Conservation (phyloP, 2,797 vertebrate genomes). For the Brotogeris chrysoptera region DNA sequence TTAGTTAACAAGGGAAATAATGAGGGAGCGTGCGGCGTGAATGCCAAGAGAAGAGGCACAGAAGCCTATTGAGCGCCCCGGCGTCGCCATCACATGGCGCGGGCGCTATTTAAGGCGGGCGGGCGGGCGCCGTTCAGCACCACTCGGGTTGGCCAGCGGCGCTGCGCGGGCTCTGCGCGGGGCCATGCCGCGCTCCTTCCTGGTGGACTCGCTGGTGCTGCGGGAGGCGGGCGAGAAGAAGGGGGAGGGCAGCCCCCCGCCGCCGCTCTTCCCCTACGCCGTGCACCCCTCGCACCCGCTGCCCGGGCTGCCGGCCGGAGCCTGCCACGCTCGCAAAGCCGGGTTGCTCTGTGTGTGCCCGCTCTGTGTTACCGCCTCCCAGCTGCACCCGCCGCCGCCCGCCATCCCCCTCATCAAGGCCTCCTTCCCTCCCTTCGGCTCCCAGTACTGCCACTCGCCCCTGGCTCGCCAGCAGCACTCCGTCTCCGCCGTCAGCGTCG, state of each 20-base stretch:
- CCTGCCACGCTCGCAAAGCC: conserved; percentile 93
- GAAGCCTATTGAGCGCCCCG: conserved; percentile 94
- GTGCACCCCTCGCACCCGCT: conserved; percentile 89
- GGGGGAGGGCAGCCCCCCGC: conserved; percentile 73
- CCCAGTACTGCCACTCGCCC: conserved; percentile 92
- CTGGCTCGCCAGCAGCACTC: conserved; percentile 88
- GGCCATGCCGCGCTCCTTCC: conserved; percentile 94
- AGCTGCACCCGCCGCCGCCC: conserved; percentile 91
- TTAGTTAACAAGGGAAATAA: conserved; percentile 99
- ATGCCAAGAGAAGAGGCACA: conserved; percentile 97
- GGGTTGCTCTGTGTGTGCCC: conserved; percentile 96
- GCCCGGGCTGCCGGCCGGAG: conserved; percentile 85
- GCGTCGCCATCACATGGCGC: conserved; percentile 94
- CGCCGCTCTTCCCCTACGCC: conserved; percentile 91
- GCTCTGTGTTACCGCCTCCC: conserved; percentile 92
- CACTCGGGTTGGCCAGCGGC: conserved; percentile 91
- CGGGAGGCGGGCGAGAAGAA: conserved; percentile 89
- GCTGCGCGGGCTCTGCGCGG: conserved; percentile 34
- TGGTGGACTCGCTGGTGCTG: conserved; percentile 97
- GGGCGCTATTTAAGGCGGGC: conserved; percentile 90
- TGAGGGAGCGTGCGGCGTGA: conserved; percentile 99
- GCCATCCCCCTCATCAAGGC: conserved; percentile 92
- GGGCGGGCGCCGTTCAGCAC: conserved; percentile 88
- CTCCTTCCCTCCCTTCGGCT: conserved; percentile 89
- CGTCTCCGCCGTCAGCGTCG: conserved; percentile 83